Percentiles rank a stretch among this genome's conserved stretches.
Conservation (phyloP, 2,888 invertebrate genomes). For the Tetragnatha montana region DNA sequence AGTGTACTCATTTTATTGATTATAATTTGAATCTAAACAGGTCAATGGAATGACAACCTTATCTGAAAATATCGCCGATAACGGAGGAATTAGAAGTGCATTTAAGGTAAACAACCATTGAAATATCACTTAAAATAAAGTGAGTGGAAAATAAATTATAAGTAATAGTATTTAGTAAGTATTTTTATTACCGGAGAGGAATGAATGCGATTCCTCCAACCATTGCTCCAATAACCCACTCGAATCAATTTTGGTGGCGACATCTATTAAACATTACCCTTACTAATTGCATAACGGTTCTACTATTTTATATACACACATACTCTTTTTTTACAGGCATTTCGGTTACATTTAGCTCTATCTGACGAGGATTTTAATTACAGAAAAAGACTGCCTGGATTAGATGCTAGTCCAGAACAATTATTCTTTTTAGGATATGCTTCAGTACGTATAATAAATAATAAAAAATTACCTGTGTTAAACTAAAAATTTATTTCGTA, state of each 20-base stretch:
- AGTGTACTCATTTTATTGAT: background rate
- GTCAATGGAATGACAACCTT: constrained; percentile 59
- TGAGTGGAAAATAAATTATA: no score
- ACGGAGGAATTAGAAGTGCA: constrained; percentile 63
- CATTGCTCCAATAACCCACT: background rate
- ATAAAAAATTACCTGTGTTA: background rate
- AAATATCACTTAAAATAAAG: no score
- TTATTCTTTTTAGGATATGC: constrained; percentile 69
- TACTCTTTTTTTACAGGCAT: constrained; percentile 45
- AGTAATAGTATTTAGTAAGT: no score
- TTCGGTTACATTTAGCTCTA: constrained; percentile 53
- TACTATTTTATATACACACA: background rate
- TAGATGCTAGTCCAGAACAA: constrained; percentile 62
- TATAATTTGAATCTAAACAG: constrained; percentile 17
- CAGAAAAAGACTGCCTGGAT: constrained; percentile 58
- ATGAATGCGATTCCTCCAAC: no score
- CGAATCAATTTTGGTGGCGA: background rate
- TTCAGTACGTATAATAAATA: constrained; percentile 38
- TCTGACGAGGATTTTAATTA: constrained; percentile 46
- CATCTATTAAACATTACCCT: background rate
- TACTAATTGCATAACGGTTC: background rate
- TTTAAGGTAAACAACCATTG: constrained; percentile 48
- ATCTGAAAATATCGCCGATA: constrained; percentile 70
- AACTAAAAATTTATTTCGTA: no score
- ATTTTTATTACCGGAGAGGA: no score